A percentile compares a stretch with the other conserved stretches of the same genome.
These are phyloP conservation scores for Strix occidentalis DNA, from an alignment of 2,797 vertebrate genomes.

Conservation along the genomic window DNA sequence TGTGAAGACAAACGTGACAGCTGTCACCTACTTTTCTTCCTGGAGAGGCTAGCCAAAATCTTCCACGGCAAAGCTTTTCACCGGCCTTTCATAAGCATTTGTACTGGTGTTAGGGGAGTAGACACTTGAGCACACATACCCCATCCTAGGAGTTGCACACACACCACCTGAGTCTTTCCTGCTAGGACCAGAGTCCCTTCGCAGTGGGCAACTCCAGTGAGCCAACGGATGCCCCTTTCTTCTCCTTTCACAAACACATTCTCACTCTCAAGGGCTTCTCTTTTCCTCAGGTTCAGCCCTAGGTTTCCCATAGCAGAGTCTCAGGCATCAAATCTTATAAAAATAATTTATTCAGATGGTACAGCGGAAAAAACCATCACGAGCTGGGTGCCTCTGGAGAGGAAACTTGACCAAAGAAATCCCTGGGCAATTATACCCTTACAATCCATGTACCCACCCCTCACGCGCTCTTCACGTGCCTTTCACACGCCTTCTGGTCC, in stretches of 20 bases:
- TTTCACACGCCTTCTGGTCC: neutral
- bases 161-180: neutral
- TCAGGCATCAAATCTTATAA: neutral
- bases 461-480: too few relatives aligned
- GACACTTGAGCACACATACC: neutral
- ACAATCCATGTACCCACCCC: neutral
- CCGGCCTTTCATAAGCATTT: accelerated
- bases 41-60: neutral
- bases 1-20: neutral
- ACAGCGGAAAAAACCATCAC: neutral
- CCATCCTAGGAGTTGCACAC: neutral
- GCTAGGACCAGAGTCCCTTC: neutral
- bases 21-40: neutral
- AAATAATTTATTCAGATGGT: neutral
- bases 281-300: neutral
- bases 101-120: neutral
- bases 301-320: neutral
- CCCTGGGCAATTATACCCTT: neutral
- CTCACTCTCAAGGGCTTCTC: neutral
- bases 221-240: neutral
- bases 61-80: neutral
- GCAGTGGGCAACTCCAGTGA: neutral
- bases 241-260: neutral
- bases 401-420: neutral
- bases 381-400: neutral